A percentile compares a stretch with the other conserved stretches of the same genome.
Conservation (phyloP, 2,797 vertebrate genomes). For the Micromesistius poutassou region DNA sequence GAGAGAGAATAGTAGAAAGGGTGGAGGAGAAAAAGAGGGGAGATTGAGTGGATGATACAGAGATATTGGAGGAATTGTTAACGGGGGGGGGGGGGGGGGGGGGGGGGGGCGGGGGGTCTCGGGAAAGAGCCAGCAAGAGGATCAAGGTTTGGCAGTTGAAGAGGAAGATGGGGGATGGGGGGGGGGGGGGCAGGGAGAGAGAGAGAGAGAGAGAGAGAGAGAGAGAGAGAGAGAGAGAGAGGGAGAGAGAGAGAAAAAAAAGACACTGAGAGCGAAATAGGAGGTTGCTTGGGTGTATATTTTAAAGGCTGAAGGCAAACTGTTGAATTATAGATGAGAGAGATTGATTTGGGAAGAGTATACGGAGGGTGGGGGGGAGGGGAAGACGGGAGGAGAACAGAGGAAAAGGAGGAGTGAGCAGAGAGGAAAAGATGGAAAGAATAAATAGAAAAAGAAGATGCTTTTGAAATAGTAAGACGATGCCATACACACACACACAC, state of each 20-base stretch:
- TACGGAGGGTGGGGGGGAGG: conserved; percentile 19
- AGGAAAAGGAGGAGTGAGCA: not conserved
- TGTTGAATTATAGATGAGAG: conserved; percentile 91
- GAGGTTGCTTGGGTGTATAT: conserved; percentile 72
- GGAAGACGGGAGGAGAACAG: not conserved
- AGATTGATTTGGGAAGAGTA: conserved; percentile 67
- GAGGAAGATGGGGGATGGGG: no score
- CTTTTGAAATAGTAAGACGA: conserved; percentile 24
- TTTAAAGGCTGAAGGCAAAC: conserved; percentile 83
- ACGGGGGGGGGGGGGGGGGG: conserved; percentile 35
- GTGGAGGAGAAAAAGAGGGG: conserved; percentile 29
- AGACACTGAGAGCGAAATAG: no score
- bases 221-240: no score
- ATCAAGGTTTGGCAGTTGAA: no score
- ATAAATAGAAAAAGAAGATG: conserved; percentile 34
- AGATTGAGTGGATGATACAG: conserved; percentile 33
- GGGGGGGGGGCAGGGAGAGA: no score
- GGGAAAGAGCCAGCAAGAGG: conserved; percentile 8
- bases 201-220: no score
- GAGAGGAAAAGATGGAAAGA: conserved; percentile 22
- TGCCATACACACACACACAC: conserved; percentile 11
- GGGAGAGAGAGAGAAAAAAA: no score
- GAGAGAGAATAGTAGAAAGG: conserved; percentile 15
- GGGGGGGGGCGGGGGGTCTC: no score
- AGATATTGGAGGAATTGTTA: no score